A percentile compares a stretch with the other conserved stretches of the same genome.
phyloP scores from a whole-genome alignment of 2,113 vertebrate species.

The Chrysochloris asiatica region DNA sequence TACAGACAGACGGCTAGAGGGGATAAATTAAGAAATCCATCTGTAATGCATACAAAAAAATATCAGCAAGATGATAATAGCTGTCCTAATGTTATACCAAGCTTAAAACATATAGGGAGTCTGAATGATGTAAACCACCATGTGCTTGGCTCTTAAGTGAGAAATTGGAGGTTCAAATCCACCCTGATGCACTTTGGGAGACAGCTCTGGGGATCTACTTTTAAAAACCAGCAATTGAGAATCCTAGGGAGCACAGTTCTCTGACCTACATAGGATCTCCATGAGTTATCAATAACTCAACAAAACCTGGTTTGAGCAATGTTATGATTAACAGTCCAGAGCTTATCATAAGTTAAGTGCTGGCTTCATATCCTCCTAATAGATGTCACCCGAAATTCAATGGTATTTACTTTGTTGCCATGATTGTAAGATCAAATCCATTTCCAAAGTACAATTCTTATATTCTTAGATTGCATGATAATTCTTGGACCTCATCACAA shows the following conservation, averaged over 20 bases:
- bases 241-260: background rate
- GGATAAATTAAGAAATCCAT: background rate
- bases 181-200: background rate
- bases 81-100: background rate
- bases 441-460: background rate
- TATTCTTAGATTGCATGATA: background rate
- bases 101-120: background rate
- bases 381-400: background rate
- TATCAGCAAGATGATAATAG: conserved; percentile 7
- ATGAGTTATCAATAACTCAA: background rate
- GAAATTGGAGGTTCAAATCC: background rate
- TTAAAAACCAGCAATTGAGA: background rate
- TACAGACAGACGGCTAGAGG: background rate
- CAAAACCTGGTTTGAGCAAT: background rate
- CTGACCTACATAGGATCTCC: background rate
- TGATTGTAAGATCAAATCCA: background rate
- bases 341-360: background rate
- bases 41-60: conserved; percentile 22
- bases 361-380: background rate
- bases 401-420: background rate
- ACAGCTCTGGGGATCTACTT: background rate
- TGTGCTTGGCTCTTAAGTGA: background rate
- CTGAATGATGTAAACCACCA: background rate
- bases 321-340: too few relatives aligned
- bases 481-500: background rate